Percentiles rank a stretch among this genome's conserved stretches.
Conservation (phyloP, 35 echinoderm and acorn worm genomes). For the Diadema setosum region DNA sequence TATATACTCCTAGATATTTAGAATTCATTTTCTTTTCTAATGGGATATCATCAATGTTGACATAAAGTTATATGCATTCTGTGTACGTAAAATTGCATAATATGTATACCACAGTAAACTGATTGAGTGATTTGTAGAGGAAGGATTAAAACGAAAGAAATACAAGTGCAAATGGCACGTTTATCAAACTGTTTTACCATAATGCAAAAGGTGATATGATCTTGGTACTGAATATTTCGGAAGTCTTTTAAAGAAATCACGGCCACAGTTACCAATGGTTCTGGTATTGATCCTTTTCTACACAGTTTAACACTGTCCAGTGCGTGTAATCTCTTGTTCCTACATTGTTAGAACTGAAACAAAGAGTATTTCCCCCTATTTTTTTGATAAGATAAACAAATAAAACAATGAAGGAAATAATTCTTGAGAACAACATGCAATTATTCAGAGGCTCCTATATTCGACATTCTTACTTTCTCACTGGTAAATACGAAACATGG, state of each 20-base stretch:
- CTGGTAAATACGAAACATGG: too few relatives aligned
- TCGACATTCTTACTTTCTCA: background rate
- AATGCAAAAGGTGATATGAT: too few relatives aligned
- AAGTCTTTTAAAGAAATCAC: background rate
- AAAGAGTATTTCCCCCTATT: background rate
- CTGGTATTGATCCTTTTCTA: constrained; percentile 11
- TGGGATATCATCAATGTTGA: constrained; percentile 25
- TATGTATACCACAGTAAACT: background rate
- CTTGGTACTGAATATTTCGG: constrained; percentile 23
- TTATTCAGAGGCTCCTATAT: background rate
- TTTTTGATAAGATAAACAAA: too few relatives aligned
- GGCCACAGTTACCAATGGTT: background rate
- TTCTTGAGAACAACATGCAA: background rate
- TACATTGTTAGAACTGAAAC: constrained; percentile 12
- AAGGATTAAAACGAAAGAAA: constrained; percentile 33
- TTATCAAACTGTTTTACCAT: too few relatives aligned
- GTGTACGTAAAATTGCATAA: constrained; percentile 14
- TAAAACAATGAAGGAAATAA: background rate
- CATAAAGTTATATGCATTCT: background rate
- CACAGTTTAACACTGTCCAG: constrained; percentile 46
- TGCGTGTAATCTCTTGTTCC: constrained; percentile 19
- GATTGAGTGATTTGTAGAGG: background rate
- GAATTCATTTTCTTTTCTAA: too few relatives aligned
- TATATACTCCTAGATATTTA: too few relatives aligned
- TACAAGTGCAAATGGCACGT: too few relatives aligned